A percentile compares a stretch with the other conserved stretches of the same genome.
phyloP scores from a whole-genome alignment of 2,797 vertebrate species.

The Acanthopagrus latus region DNA sequence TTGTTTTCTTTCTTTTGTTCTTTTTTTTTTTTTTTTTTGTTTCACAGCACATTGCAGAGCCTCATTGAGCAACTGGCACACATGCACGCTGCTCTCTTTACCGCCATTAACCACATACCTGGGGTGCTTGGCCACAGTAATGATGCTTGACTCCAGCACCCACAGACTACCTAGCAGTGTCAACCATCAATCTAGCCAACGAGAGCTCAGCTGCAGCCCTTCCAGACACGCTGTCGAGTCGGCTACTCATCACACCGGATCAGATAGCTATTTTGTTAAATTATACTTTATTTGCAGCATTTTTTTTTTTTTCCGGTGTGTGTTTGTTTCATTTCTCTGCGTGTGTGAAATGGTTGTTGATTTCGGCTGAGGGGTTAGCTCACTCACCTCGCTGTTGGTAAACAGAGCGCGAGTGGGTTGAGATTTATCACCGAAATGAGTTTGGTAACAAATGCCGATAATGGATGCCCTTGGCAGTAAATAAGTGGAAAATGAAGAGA shows the following conservation, averaged over 20 bases:
- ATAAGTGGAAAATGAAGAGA: slow-evolving; percentile 65
- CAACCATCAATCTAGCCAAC: slow-evolving; percentile 70
- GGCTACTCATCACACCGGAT: slow-evolving; percentile 30
- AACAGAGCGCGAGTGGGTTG: slow-evolving; percentile 30
- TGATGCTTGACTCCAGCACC: slow-evolving; percentile 78
- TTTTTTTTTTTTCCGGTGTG: background rate
- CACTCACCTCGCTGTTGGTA: slow-evolving; percentile 42
- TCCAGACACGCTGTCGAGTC: slow-evolving; percentile 22
- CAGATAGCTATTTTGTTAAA: slow-evolving; percentile 34
- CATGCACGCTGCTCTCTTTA: slow-evolving; percentile 65
- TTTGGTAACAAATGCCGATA: slow-evolving; percentile 59
- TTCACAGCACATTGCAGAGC: slow-evolving; percentile 36
- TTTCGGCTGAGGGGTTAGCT: slow-evolving; percentile 28
- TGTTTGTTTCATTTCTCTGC: background rate
- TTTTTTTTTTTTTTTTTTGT: background rate
- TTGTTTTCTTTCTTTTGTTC: slow-evolving; percentile 33
- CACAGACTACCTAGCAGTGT: slow-evolving; percentile 62
- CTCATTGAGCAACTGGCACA: slow-evolving; percentile 72
- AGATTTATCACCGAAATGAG: slow-evolving; percentile 52
- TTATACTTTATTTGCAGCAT: slow-evolving; percentile 28
- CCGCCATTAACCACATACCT: slow-evolving; percentile 75
- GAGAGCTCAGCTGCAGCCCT: slow-evolving; percentile 41
- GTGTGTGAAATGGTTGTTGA: slow-evolving; percentile 35
- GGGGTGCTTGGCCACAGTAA: slow-evolving; percentile 73
- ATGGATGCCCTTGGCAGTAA: slow-evolving; percentile 61